Base-by-base conservation (phyloP, 2,113 vertebrate species). In the Aepyceros melampus region DNA sequence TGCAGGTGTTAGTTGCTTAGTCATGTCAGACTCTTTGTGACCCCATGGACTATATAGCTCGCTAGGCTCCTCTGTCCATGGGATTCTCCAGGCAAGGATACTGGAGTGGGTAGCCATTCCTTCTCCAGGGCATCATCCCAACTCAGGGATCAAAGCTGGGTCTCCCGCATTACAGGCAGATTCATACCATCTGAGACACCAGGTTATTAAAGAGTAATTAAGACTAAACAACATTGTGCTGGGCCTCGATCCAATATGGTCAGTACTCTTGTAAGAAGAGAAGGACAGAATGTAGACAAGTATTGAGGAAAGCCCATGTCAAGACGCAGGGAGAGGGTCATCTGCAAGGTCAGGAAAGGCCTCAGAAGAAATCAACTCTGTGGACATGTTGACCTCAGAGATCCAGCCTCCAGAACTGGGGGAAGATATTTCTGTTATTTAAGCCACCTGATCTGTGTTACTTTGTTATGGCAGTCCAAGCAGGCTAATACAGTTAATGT, bases 21-120 rank as follows among this genome's bases (percentile, higher is more conserved):
- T 43, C 3, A 1, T 76, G 23, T 76, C 71, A 0, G 1, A 43
- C 23, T 76, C 23, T 76, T 43, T 14, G 40, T 0, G 2, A 76
- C 71, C 23, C 71, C 40, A 27, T 0, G 0, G 12, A 27, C 71
- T 76, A 27, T 4, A 43, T 36, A n/a, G n/a, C 40, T 43, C 71
- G 27, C 71, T 27, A 43, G 71, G 40, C 40, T 43, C 21, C 40
- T 76, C 23, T 15, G 6, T 76, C 40, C 71, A 43, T 43, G 71
- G 40, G 40, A 76, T 43, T 76, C 21, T 14, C 71, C 23, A 76
- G 71, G 40, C 71, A 76, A 43, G 23, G 27, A 76, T 43, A 27
- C 40, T 76, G 71, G 6, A 76, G 23, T 43, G 40, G 71, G 71
- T 76, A 43, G 71, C 40, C 71, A 76, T 76, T 27, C 71, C 71